Percentiles rank a stretch among this genome's conserved stretches.
Conservation (phyloP, 2,113 vertebrate species). For the Puffinus mauretanicus region DNA sequence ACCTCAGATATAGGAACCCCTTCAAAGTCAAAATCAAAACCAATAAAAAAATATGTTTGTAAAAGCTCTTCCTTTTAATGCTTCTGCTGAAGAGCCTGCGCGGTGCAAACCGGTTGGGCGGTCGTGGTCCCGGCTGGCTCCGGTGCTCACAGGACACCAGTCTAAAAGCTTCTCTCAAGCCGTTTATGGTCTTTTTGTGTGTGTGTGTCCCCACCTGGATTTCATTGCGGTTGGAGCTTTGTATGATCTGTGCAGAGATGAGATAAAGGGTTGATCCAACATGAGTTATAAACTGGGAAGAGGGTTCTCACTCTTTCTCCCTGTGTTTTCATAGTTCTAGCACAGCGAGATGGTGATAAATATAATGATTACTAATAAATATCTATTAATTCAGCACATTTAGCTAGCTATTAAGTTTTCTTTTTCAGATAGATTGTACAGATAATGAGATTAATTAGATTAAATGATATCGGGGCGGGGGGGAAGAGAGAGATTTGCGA, state of each 20-base stretch:
- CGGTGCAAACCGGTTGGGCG: fast-evolving
- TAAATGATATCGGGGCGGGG: neutral
- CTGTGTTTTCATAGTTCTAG: neutral
- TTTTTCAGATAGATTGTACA: neutral
- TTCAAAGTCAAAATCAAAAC: neutral
- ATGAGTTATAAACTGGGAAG: neutral
- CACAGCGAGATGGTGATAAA: neutral
- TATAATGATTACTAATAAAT: neutral
- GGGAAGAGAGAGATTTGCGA: neutral
- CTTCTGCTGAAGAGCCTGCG: neutral
- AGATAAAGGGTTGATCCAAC: neutral
- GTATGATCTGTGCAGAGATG: fast-evolving
- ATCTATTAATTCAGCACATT: neutral
- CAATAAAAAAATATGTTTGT: neutral
- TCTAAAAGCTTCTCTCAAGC: neutral
- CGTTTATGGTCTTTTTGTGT: neutral
- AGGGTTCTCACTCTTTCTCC: neutral
- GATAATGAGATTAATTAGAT: neutral
- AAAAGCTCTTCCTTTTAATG: neutral
- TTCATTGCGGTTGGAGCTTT: neutral
- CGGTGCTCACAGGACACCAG: neutral
- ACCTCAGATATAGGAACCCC: neutral
- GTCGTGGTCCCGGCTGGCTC: neutral
- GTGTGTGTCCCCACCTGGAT: neutral
- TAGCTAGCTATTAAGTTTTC: neutral